Base-by-base conservation (phyloP, 1,140 invertebrate species). In the Drosophila sproati region DNA sequence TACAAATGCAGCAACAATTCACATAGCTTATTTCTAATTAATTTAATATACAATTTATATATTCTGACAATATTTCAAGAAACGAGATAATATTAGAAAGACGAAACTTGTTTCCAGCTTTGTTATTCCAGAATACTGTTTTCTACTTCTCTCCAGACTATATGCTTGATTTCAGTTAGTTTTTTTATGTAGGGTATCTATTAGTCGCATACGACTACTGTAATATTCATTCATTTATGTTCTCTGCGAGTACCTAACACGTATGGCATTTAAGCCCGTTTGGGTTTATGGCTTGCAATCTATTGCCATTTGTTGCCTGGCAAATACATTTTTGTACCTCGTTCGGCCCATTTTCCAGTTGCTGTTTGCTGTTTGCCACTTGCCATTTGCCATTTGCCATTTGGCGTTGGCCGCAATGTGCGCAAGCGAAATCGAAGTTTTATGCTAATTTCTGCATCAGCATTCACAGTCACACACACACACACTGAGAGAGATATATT, bases 341-440 rank as follows among this genome's bases (percentile, higher is more conserved):
- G 39, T 43, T 43, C 39, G 3, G 39, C 39, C 70, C 50, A 45
- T 32, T 63, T 63, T 50, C 45, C 63, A 76, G 55, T 69, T 73
- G 39, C 66, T 66, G 69, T 41, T 54, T 62, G 41, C 43, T 79
- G 68, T 20, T 20, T 20, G 20, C 20, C 20, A 20, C 20, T 20
- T 60, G 45, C 51, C 20, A 12, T 0, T 12, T 12, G 5, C 70
- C 50, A 45, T 32, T 63, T 63, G 50, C 45, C 63, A 76, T 63
- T 69, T 73, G 73, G 73, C 73, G 70, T 45, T 56, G 70, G 43
- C 47, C 80, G 69, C 82, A 70, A 61, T 88, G 67, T 88, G 71
- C 57, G 52, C 74, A 68, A 61, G 73, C 66, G 63, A 83, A 89
- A 88, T 88, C 87, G 85, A 89, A 89, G 83, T 88, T 89, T 88